These are phyloP conservation scores for Drosophila merina DNA, from an alignment of 2,888 invertebrate genomes.

Conservation along the genomic window DNA sequence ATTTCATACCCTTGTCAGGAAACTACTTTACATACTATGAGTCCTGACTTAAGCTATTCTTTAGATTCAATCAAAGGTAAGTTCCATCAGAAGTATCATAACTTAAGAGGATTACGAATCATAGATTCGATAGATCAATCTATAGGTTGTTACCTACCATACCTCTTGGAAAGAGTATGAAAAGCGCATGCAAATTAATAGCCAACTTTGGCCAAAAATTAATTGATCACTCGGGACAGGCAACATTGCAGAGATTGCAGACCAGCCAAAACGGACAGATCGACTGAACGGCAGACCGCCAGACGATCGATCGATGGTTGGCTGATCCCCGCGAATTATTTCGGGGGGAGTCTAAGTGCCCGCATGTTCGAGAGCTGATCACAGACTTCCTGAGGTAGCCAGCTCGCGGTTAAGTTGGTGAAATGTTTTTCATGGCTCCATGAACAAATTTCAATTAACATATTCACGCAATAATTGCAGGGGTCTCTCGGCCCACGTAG, in stretches of 20 bases:
- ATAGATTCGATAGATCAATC: neutral
- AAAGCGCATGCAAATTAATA: conserved; percentile 76
- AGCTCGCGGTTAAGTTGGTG: conserved; percentile 43
- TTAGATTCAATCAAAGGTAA: too few species aligned
- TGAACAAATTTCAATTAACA: conserved; percentile 77
- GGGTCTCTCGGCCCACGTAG: conserved; percentile 35
- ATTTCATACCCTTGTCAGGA: conserved; percentile 11
- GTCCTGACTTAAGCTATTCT: too few species aligned
- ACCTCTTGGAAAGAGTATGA: conserved; percentile 27
- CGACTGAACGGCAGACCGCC: conserved; percentile 49
- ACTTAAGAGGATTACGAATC: too few species aligned
- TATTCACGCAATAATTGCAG: conserved; percentile 77
- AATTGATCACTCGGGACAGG: conserved; percentile 73
- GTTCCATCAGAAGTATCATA: too few species aligned
- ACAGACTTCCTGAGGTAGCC: conserved; percentile 55
- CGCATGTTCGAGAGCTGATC: conserved; percentile 58
- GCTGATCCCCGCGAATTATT: conserved; percentile 38
- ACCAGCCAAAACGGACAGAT: conserved; percentile 53
- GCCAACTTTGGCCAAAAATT: conserved; percentile 71
- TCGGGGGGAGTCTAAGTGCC: conserved; percentile 46
- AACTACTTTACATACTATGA: neutral
- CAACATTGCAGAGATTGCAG: conserved; percentile 57
- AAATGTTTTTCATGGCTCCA: conserved; percentile 57
- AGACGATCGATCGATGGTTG: conserved; percentile 57
- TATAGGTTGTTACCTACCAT: neutral